These are phyloP conservation scores for Chymomyza fuscimana DNA, from an alignment of 2,888 invertebrate species.

Conservation along the genomic window DNA sequence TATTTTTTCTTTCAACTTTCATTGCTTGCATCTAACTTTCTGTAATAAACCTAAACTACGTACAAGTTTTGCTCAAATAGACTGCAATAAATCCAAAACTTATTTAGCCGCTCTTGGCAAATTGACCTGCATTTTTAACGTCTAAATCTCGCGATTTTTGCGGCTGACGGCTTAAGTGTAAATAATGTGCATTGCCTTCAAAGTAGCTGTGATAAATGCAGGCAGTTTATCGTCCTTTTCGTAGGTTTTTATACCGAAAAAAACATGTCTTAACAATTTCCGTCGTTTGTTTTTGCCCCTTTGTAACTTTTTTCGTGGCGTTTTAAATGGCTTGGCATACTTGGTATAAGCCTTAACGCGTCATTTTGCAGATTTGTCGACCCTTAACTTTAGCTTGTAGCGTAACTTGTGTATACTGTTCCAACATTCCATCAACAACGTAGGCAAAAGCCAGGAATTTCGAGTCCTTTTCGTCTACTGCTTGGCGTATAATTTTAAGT, in stretches of 20 bases:
- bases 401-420: background rate
- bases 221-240: background rate
- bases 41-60: no score
- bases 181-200: slow-evolving; percentile 11
- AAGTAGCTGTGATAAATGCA: slow-evolving; percentile 38
- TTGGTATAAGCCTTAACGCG: slow-evolving; percentile 44
- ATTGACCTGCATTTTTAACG: background rate
- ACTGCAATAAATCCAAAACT: background rate
- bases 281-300: background rate
- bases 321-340: slow-evolving; percentile 46
- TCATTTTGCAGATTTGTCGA: slow-evolving; percentile 39
- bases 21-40: background rate
- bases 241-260: background rate
- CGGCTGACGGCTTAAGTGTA: slow-evolving; percentile 24
- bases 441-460: slow-evolving; percentile 2
- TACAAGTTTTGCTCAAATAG: background rate
- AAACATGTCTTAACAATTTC: background rate
- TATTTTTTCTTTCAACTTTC: background rate
- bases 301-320: background rate
- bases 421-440: background rate
- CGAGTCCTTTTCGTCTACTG: slow-evolving; percentile 9
- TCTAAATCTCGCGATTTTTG: background rate
- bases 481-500: slow-evolving; percentile 44
- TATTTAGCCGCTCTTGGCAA: background rate
- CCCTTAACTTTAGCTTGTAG: slow-evolving; percentile 25